Base-by-base conservation (phyloP, 2,113 vertebrate species). In the Lophochroa leadbeateri region DNA sequence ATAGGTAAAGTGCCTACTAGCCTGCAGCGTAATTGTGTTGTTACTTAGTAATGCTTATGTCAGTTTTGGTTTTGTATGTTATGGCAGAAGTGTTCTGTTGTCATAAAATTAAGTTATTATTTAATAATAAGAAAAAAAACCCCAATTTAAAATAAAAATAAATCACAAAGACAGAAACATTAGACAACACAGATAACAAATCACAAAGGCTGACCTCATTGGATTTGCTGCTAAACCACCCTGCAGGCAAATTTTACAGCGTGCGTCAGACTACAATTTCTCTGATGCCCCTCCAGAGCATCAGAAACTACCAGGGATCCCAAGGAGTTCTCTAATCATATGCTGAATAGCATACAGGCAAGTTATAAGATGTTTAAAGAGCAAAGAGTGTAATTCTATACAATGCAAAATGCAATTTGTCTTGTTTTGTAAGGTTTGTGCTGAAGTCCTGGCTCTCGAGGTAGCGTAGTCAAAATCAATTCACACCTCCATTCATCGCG, bases 381-480 rank as follows among this genome's bases (percentile, higher is more conserved):
- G 97, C 89, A 98, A 97, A 97, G 92, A 94, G 76, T 85, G 80
- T 92, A 91, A 96, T 97, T 97, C 92, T 77, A 11, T 53, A 65
- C 82, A 75, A 79, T 35, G 50, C 86, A 86, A 64, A 79, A 76
- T 24, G 8, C 82, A 94, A 97, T 98, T 98, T 97, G 94, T 98
- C 96, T 98, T 97, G 84, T 95, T 98, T 98, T 94, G 68, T 76
- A 85, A 90, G 78, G 94, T 52, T 94, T 89, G 86, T 53, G 91
- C 64, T 16, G 71, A 77, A 97, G 93, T 72, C 43, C n/a, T 72
- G 77, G 67, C 94, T 94, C 77, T 91, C 1, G 74, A 95, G 77
- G 91, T 95, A 95, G 60, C 6, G 2, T 71, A 97, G 96, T 98
- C 96, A 97, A 89, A 97, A 93, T 88, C 88, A 97, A 98, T 98